A percentile compares a stretch with the other conserved stretches of the same genome.
phyloP scores from a whole-genome alignment of 2,113 vertebrate genomes.

The Coturnix japonica region DNA sequence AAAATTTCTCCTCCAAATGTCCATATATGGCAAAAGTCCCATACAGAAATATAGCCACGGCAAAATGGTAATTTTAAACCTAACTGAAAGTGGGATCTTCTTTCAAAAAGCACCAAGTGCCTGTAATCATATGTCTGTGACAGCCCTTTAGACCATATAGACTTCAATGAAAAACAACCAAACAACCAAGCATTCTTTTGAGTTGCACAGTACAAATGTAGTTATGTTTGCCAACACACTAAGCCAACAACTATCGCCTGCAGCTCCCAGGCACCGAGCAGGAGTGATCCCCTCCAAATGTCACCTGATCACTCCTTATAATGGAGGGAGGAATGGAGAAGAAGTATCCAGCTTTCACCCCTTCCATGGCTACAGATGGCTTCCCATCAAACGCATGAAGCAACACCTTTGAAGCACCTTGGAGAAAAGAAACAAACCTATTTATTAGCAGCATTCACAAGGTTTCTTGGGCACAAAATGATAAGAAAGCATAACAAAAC shows the following conservation, averaged over 20 bases:
- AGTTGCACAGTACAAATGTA: background rate
- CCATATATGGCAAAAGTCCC: background rate
- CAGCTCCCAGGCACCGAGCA: background rate
- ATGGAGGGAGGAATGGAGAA: conserved; percentile 97
- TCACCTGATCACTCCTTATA: conserved; percentile 93
- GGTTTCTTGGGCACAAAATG: background rate
- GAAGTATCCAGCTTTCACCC: conserved; percentile 91
- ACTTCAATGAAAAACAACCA: background rate
- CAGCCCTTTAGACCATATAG: background rate
- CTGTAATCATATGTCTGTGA: rapidly evolving
- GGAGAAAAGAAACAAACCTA: background rate
- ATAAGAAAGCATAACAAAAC: background rate
- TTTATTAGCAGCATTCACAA: background rate
- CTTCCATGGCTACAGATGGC: conserved; percentile 93
- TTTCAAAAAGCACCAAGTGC: background rate
- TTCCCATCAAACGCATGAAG: conserved; percentile 97
- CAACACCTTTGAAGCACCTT: conserved; percentile 89
- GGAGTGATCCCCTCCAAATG: background rate
- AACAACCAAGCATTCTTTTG: background rate
- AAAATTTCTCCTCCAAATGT: background rate
- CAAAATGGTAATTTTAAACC: background rate
- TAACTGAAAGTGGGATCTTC: background rate
- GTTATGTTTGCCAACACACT: background rate
- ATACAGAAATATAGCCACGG: background rate
- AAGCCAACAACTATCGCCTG: background rate